phyloP scores from a whole-genome alignment of 2,797 vertebrate genomes.

The Manis crassicaudata region DNA sequence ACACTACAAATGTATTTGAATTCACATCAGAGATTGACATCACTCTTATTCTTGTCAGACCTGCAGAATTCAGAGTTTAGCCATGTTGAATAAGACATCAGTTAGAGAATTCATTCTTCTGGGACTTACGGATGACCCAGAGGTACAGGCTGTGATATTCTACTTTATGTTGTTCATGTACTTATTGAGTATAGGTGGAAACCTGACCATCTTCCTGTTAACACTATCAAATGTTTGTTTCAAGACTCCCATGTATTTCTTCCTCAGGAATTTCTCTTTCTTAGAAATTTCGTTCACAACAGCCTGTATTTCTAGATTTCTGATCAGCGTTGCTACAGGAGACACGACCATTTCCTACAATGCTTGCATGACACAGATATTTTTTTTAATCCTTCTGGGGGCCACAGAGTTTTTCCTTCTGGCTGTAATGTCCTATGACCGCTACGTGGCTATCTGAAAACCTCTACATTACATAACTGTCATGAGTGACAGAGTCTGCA shows the following conservation, averaged over 20 bases:
- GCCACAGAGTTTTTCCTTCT: constrained; percentile 64
- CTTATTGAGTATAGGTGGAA: constrained; percentile 40
- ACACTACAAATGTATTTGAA: not conserved
- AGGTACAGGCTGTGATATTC: constrained; percentile 19
- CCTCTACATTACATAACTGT: constrained; percentile 48
- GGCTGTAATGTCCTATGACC: constrained; percentile 57
- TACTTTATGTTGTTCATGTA: constrained; percentile 11
- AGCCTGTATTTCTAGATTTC: constrained; percentile 56
- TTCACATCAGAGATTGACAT: not conserved
- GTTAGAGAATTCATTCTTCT: constrained; percentile 53
- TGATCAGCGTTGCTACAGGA: constrained; percentile 39
- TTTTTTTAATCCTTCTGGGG: constrained; percentile 53
- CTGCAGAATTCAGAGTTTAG: not conserved
- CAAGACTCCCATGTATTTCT: constrained; percentile 67
- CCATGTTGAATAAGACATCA: constrained; percentile 43
- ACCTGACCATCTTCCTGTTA: constrained; percentile 45
- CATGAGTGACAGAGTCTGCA: constrained; percentile 33
- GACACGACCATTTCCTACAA: constrained; percentile 52
- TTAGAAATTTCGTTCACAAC: constrained; percentile 63
- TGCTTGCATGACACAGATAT: constrained; percentile 27
- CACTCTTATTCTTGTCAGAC: constrained; percentile 21
- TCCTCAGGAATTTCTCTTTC: constrained; percentile 63
- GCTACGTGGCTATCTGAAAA: constrained; percentile 52
- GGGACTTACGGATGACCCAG: not conserved
- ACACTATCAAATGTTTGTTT: constrained; percentile 33